Base-by-base conservation (phyloP, 1,140 invertebrate genomes). In the Cherax quadricarinatus region DNA sequence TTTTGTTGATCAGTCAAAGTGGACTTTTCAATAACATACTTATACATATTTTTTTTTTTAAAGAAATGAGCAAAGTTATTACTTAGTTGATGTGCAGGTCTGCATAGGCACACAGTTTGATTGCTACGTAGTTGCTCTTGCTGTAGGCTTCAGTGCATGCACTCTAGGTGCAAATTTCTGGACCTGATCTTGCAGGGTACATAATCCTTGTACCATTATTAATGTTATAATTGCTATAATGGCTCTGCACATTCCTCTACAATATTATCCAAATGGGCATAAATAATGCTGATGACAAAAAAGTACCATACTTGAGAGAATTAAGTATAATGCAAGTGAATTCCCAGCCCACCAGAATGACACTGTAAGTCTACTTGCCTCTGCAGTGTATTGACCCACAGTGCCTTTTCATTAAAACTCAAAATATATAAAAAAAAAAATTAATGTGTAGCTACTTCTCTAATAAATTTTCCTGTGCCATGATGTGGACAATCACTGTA, bases 81-180 rank as follows among this genome's bases (percentile, higher is more conserved):
- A 75, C 70, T 30, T 75, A 24, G 70, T 75, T 75, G 24, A 24
- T 30, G 24, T 30, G n/a, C n/a, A 75, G 70, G 24, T 75, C 70
- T 75, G 62, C 18, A 30, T 75, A 75, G 70, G 24, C 24, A 9
- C 70, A 75, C 70, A 75, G 24, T 30, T 9, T 75, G 62, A 70
- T 7, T 70, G 70, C 70, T 75, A 21, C n/a, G 18, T 75, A 75
- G 70, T 75, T 75, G 70, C 70, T 75, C 14, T 75, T 75, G 70
- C 70, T 24, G 18, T 75, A 75, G 70, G 70, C 70, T 75, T 75
- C 70, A 75, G 70, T 75, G 70, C 70, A 75, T 75, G 70, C 70
- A 75, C 70, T 30, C 3, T 75, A 6, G 24, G 70, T 75, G 70
- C 70, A 75, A 21, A 75, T 30, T 30, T 7, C 18, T 75, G 70